Conservation (phyloP, 2,888 invertebrate species). For the Trissonchulus latispiculum region DNA sequence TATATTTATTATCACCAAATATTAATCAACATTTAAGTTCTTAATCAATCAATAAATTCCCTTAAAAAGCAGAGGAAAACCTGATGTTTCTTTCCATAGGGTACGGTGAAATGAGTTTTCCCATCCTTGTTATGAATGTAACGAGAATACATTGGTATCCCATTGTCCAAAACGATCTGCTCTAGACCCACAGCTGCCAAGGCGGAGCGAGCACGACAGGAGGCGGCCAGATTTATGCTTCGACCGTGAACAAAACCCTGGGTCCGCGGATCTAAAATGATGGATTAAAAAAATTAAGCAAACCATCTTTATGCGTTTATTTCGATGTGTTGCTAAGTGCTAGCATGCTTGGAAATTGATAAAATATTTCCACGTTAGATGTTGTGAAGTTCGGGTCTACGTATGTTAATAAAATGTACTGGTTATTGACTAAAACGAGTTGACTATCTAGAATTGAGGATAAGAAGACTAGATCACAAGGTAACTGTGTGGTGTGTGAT, state of each 20-base stretch:
- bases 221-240: conserved; percentile 87
- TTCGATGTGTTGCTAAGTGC: too few relatives aligned
- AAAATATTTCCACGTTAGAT: too few relatives aligned
- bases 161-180: conserved; percentile 56
- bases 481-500: too few relatives aligned
- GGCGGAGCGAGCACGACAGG: conserved; percentile 71
- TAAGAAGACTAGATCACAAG: too few relatives aligned
- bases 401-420: too few relatives aligned
- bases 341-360: too few relatives aligned
- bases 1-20: background rate
- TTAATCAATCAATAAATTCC: background rate
- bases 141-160: conserved; percentile 78
- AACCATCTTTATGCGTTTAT: too few relatives aligned
- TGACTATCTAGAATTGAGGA: too few relatives aligned
- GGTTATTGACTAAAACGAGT: too few relatives aligned
- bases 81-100: conserved; percentile 63
- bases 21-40: too few relatives aligned
- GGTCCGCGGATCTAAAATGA: conserved; percentile 61
- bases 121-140: conserved; percentile 73
- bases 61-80: conserved; percentile 32
- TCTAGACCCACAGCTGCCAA: conserved; percentile 70
- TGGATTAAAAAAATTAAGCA: too few relatives aligned
- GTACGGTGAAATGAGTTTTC: conserved; percentile 48
- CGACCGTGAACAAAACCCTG: conserved; percentile 64
- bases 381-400: too few relatives aligned